These are phyloP conservation scores for Pentalonia nigronervosa DNA, from an alignment of 1,140 invertebrate species.

Conservation along the genomic window DNA sequence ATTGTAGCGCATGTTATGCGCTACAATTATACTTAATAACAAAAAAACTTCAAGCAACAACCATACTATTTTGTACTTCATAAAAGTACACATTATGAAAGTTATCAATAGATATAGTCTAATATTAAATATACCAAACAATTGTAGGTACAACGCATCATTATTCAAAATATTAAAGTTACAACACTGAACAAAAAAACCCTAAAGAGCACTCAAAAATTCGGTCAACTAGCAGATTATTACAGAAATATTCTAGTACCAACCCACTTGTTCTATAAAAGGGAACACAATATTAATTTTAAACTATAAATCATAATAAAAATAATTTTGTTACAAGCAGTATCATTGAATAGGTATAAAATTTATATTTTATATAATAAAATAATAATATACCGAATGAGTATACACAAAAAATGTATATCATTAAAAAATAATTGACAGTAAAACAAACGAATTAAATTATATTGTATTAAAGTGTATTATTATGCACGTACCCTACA, in stretches of 20 bases:
- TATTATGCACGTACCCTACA: not conserved
- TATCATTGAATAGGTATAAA: not conserved
- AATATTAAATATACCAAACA: not conserved
- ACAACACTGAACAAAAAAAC: not conserved
- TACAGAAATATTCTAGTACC: not conserved
- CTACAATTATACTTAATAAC: not conserved
- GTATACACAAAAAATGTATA: not conserved
- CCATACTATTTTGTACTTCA: not conserved
- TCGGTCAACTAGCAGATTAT: not conserved
- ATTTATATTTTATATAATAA: not conserved
- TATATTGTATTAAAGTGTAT: not conserved
- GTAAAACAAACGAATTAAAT: not conserved
- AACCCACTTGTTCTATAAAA: not conserved
- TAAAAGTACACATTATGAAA: not conserved
- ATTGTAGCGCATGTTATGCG: not conserved
- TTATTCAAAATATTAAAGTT: not conserved
- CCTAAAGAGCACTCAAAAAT: not conserved
- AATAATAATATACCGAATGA: not conserved
- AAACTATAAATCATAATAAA: not conserved
- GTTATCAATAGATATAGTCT: not conserved
- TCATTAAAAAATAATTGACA: not conserved
- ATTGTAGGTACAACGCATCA: not conserved
- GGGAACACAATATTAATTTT: not conserved
- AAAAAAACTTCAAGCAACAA: not conserved
- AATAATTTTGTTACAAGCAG: not conserved